These are phyloP conservation scores for Drosophila serrata DNA, from an alignment of 1,140 invertebrate genomes.

Conservation along the genomic window DNA sequence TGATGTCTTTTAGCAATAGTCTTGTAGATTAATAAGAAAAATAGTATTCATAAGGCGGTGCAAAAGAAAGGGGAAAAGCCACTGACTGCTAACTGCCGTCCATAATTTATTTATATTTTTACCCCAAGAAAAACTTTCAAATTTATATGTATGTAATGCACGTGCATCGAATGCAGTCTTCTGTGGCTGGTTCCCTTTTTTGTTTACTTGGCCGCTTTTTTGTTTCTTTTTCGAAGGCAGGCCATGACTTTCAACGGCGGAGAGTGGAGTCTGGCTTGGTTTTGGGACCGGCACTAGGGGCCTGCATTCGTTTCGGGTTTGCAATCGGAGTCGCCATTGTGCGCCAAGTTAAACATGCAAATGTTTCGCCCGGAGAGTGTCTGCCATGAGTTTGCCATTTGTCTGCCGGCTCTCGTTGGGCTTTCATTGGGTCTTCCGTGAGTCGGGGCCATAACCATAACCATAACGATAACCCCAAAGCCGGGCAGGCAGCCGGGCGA, in stretches of 20 bases:
- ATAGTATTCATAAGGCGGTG: constrained; percentile 1
- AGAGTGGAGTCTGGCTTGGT: constrained; percentile 10
- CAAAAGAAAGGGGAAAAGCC: constrained; percentile 18
- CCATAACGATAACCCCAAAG: constrained; percentile 37
- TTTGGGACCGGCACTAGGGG: constrained; percentile 11
- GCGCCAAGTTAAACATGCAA: constrained; percentile 66
- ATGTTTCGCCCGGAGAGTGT: constrained; percentile 53
- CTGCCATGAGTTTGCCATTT: constrained; percentile 20
- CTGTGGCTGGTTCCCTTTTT: constrained; percentile 14
- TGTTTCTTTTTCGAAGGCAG: constrained; percentile 32
- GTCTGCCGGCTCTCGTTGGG: constrained; percentile 21
- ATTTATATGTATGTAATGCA: constrained; percentile 55
- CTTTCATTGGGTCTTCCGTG: constrained; percentile 62
- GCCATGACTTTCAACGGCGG: constrained; percentile 67
- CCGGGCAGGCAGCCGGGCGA: constrained; percentile 3
- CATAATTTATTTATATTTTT: constrained; percentile 40
- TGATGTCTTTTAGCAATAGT: constrained; percentile 70
- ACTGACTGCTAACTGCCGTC: constrained; percentile 26
- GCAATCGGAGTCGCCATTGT: constrained; percentile 59
- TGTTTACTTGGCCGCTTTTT: constrained; percentile 26
- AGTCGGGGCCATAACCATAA: constrained; percentile 61
- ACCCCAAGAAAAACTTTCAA: constrained; percentile 52
- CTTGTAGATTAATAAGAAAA: constrained; percentile 73
- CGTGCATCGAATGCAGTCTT: constrained; percentile 56
- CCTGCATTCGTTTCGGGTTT: constrained; percentile 35